phyloP scores from a whole-genome alignment of 2,113 vertebrate species.

The Nestor notabilis region DNA sequence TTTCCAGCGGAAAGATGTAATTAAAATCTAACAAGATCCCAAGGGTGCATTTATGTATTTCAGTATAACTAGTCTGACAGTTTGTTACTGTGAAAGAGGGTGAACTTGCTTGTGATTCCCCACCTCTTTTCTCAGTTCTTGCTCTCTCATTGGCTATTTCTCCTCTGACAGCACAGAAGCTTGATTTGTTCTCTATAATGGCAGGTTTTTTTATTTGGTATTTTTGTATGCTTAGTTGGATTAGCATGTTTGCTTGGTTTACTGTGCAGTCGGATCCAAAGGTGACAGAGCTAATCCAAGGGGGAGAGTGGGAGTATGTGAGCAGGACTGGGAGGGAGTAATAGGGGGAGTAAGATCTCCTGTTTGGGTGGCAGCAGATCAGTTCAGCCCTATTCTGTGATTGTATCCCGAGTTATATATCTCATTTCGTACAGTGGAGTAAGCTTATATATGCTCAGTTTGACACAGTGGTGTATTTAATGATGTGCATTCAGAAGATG shows the following conservation, averaged over 20 bases:
- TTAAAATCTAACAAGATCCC: constrained; percentile 26
- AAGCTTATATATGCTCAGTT: not conserved
- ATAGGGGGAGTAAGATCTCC: not conserved
- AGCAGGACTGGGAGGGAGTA: not conserved
- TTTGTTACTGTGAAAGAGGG: not conserved
- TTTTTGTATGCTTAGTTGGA: not conserved
- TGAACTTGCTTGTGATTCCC: not conserved
- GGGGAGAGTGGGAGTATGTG: not conserved
- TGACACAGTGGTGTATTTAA: not conserved
- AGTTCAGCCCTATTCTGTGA: not conserved
- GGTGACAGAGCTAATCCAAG: not conserved
- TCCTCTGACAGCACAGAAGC: not conserved
- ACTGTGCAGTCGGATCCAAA: not conserved
- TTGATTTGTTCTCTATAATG: not conserved
- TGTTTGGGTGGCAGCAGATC: not conserved
- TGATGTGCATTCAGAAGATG: not conserved
- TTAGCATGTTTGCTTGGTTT: not conserved
- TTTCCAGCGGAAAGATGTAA: not conserved
- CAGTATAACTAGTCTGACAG: not conserved
- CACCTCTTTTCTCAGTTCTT: not conserved
- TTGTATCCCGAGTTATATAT: not conserved
- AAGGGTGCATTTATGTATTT: not conserved
- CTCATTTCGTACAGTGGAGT: not conserved
- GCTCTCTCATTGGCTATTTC: not conserved
- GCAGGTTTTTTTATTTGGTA: not conserved